Base-by-base conservation (phyloP, 1,140 invertebrate species). In the Meteorus sp. region DNA sequence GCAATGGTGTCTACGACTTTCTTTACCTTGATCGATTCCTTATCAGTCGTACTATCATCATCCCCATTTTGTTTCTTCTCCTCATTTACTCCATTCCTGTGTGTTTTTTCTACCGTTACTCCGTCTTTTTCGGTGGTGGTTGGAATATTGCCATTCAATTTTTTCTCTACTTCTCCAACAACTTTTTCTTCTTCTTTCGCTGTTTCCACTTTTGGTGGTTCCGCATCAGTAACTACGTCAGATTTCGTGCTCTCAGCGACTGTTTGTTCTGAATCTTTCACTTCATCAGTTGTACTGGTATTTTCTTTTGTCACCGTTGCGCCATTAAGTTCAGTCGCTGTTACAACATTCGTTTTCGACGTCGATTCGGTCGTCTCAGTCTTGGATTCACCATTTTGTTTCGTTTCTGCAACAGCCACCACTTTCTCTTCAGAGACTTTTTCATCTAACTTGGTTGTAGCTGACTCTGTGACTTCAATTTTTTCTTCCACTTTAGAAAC, bases 21-120 rank as follows among this genome's bases (percentile, higher is more conserved):
- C 63, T 76, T 77, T 27, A 75, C 71, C 63, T 77, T 78, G 55
- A 78, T 76, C 15, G 73, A 67, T 31, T 77, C 75, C 23, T 71
- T 63, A 52, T 71, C 72, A 8, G 69, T 64, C 35, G 66, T 66
- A 66, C 63, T 76, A 65, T 68, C 74, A 55, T 60, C 65, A 25
- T 67, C 68, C 19, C 75, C 74, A 37, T 78, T 77, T 53, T 75
- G 72, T 29, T 68, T 65, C 7, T 63, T 59, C 31, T 67, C 66
- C 20, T 69, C 69, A 25, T 68, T 69, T 11, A 75, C 55, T 43
- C 75, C 75, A 47, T 77, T 77, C 62, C 64, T 73, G 25, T 76
- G 74, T 15, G 68, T 65, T 63, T 19, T 67, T 56, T 63, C 65
- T 50, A 50, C 55, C 41, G 51, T 53, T 13, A 25, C 37, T 1